Conservation (phyloP, 1,140 invertebrate species). For the Hylyphantes graminicola region DNA sequence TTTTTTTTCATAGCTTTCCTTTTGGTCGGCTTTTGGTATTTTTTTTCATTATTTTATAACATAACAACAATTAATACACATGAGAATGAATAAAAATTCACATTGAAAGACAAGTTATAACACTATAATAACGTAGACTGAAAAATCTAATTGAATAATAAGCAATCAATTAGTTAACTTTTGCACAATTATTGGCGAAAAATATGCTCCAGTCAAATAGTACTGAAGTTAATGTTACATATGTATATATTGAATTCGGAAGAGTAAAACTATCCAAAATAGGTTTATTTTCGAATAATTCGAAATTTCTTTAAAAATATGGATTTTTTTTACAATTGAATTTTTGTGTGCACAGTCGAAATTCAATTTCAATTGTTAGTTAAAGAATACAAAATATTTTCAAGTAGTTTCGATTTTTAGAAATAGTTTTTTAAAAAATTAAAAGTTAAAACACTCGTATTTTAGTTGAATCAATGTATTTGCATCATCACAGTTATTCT, state of each 20-base stretch:
- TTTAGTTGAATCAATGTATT: too few species aligned
- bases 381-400: too few species aligned
- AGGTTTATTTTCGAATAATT: neutral
- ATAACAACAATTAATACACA: constrained; percentile 30
- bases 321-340: constrained; percentile 2
- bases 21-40: constrained; percentile 3
- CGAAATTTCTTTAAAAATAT: neutral
- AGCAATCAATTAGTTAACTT: constrained; percentile 12
- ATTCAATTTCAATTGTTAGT: too few species aligned
- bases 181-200: constrained; percentile 43
- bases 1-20: constrained; percentile 20
- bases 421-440: too few species aligned
- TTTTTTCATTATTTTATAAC: constrained; percentile 34
- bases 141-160: neutral
- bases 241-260: constrained; percentile 5
- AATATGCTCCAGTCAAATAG: constrained; percentile 37
- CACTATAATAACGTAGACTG: neutral
- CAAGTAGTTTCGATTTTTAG: too few species aligned
- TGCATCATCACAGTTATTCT: too few species aligned
- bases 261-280: constrained; percentile 14
- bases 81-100: constrained; percentile 30
- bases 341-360: too few species aligned
- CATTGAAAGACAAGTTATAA: constrained; percentile 20
- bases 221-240: neutral
- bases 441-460: too few species aligned